Evolutionary conservation across 2,113 vertebrate genomes (phyloP).

Genomic region (Syrrhaptes paradoxus): DNA sequence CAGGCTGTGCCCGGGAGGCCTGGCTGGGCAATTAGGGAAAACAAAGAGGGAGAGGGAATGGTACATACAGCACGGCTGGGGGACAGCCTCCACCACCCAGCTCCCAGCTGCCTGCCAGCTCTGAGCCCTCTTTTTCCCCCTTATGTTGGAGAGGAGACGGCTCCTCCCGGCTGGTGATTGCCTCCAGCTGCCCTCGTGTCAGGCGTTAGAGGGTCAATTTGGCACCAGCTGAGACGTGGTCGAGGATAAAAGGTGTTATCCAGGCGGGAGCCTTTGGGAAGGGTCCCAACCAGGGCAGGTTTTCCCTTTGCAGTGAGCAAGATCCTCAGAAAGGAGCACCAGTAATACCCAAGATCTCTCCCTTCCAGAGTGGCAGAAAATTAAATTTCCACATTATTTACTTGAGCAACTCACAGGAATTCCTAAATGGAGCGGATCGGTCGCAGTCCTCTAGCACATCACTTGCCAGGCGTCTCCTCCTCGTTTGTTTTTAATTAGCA

Average conservation of each 20-base stretch:
- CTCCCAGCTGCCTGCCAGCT: background rate
- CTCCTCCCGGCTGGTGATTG: background rate
- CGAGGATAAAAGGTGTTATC: background rate
- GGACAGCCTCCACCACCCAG: background rate
- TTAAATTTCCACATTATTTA: background rate
- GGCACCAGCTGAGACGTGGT: background rate
- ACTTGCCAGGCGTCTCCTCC: background rate
- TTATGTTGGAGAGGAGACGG: background rate
- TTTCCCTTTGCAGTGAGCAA: background rate
- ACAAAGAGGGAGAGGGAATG: constrained; percentile 15
- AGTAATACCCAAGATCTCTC: background rate
- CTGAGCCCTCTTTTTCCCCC: fast-evolving
- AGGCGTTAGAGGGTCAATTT: background rate
- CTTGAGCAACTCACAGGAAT: background rate
- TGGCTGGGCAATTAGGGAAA: background rate
- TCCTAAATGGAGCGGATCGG: background rate
- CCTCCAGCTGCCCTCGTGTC: background rate
- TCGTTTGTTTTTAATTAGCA: background rate
- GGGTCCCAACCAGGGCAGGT: background rate
- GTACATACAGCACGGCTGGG: fast-evolving
- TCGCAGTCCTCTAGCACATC: background rate
- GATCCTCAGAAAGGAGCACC: background rate
- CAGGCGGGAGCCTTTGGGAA: fast-evolving
- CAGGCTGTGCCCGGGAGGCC: background rate
- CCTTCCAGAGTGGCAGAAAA: background rate